Evolutionary conservation across 1,140 invertebrate genomes (phyloP).

Genomic region (Saccostrea echinata): DNA sequence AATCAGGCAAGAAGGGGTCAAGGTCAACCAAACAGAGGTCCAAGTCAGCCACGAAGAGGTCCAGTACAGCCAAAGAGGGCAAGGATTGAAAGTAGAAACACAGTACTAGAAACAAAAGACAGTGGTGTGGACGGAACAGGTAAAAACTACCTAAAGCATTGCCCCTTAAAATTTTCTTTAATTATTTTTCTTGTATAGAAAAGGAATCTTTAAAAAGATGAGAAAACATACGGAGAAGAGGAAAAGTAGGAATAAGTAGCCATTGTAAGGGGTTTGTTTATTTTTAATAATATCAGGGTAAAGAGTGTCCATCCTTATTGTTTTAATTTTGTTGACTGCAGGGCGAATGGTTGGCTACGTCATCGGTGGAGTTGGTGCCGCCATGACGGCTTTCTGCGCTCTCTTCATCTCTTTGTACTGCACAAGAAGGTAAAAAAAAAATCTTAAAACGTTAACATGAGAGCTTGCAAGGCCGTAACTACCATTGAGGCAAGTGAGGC

Average conservation of each 20-base stretch:
- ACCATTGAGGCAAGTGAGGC: no score
- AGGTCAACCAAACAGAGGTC: no score
- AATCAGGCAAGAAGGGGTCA: no score
- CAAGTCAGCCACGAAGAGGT: no score
- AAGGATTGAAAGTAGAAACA: not conserved
- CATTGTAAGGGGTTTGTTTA: no score
- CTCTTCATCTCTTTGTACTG: constrained; percentile 42
- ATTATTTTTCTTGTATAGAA: not conserved
- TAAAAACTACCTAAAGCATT: not conserved
- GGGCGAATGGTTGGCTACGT: constrained; percentile 39
- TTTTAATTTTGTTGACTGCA: not conserved
- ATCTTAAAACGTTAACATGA: no score
- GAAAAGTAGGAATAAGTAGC: no score
- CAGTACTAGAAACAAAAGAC: not conserved
- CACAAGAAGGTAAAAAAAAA: constrained; percentile 45
- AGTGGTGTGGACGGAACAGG: not conserved
- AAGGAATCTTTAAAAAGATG: no score
- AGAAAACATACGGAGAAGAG: no score
- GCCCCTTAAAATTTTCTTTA: not conserved
- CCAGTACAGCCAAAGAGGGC: not conserved
- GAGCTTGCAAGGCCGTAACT: no score
- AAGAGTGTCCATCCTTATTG: not conserved
- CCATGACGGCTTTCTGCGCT: constrained; percentile 34
- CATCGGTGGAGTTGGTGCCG: constrained; percentile 43
- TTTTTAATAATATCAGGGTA: no score